A percentile compares a stretch with the other conserved stretches of the same genome.
Evolutionary conservation across 2,888 invertebrate species (phyloP).

Genomic region (Caenorhabditis imperialis): DNA sequence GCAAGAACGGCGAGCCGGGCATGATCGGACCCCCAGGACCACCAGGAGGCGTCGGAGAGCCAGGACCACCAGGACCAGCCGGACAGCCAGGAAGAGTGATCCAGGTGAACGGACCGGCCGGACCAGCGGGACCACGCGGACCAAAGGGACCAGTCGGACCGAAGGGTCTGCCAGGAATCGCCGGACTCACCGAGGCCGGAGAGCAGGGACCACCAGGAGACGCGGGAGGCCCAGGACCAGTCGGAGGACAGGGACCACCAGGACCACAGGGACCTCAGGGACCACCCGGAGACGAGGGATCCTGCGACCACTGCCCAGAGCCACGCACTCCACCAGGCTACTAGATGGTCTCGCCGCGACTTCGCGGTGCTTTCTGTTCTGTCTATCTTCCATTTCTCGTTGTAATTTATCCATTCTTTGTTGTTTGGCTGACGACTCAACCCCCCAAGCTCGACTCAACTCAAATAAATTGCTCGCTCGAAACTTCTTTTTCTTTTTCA

Average conservation of each 20-base stretch:
- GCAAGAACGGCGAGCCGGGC: conserved; percentile 66
- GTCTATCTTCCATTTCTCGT: conserved; percentile 12
- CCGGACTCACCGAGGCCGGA: conserved; percentile 63
- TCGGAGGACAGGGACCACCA: conserved; percentile 70
- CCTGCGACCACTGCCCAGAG: conserved; percentile 77
- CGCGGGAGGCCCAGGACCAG: conserved; percentile 69
- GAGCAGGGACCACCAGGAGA: conserved; percentile 64
- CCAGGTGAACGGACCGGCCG: conserved; percentile 66
- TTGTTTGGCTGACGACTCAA: conserved; percentile 61
- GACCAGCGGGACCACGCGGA: conserved; percentile 74
- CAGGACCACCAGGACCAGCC: conserved; percentile 72
- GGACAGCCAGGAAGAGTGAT: conserved; percentile 74
- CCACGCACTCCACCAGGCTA: conserved; percentile 77
- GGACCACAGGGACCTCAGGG: conserved; percentile 73
- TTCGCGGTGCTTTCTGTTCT: conserved; percentile 42
- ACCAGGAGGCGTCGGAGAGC: conserved; percentile 69
- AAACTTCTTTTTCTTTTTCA: too few species aligned
- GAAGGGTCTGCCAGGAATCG: conserved; percentile 73
- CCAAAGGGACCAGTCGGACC: conserved; percentile 73
- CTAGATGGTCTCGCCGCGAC: conserved; percentile 57
- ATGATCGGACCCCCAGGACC: conserved; percentile 74
- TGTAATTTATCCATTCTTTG: conserved; percentile 22
- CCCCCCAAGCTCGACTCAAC: conserved; percentile 59
- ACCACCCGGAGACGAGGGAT: conserved; percentile 75
- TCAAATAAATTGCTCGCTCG: conserved; percentile 51